Evolutionary conservation across 2,888 invertebrate species (phyloP), one percentile per base, ranked within the genome.

Genomic region (Pollenia angustigena): DNA sequence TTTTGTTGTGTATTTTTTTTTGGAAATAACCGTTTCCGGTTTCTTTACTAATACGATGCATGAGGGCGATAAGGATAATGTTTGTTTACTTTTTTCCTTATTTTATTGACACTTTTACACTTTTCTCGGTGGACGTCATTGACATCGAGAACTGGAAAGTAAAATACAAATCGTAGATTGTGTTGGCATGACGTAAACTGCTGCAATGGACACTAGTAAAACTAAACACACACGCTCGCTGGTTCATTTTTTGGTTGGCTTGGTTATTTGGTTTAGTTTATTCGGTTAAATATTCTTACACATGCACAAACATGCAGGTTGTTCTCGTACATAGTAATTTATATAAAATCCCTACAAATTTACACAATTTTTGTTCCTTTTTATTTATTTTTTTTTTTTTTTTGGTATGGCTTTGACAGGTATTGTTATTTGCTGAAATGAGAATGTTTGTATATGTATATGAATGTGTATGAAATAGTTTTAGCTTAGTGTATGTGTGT

Each of bases 401-500:
- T 62, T 56, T 54, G 18, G 74, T 68, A 44, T 85, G 82, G 79
- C 48, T 69, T 82, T 85, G 85, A 87, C 87, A 87, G 87, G 85
- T 87, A 87, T 85, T 85, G 85, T 85, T 85, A 74, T 79, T 87
- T 81, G 78, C 72, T 78, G 84, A 84, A 78, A 76, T 71, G 76
- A 78, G 60, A 56, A 69, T 23, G 23, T 50, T 23, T 32, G 52
- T 42, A 54, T 32, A 48, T 48, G 80, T 56, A 52, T 56, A 23
- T 68, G 81, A 48, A 46, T 60, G 23, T 18, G 9, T 23, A 2
- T 23, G n/a, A n/a, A n/a, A 18, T 12, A 32, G 62, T 48, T 32
- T 50, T 50, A 56, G 18, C n/a, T 40, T 32, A 4, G 40, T 42
- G 48, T 46, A 23, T 58, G 60, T 62, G 54, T 62, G 44, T 23